These are phyloP conservation scores for Taurulus bubalis DNA, from an alignment of 2,113 vertebrate genomes.

Conservation along the genomic window DNA sequence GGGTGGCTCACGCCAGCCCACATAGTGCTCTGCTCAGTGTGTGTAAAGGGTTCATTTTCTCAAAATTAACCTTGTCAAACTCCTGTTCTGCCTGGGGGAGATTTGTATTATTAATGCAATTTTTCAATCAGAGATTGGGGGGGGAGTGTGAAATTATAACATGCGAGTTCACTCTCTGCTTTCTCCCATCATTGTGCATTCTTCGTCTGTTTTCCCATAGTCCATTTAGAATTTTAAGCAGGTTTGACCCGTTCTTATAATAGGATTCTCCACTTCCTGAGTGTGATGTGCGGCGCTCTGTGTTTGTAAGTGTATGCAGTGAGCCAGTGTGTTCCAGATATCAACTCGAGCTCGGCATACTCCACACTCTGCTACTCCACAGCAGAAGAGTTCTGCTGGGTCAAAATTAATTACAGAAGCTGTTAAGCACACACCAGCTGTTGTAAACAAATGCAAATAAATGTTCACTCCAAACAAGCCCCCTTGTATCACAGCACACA, in stretches of 20 bases:
- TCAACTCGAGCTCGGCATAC: slow-evolving; percentile 59
- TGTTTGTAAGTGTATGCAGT: slow-evolving; percentile 45
- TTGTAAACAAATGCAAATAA: slow-evolving; percentile 84
- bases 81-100: slow-evolving; percentile 64
- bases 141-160: slow-evolving; percentile 79
- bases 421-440: slow-evolving; percentile 81
- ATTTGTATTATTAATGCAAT: slow-evolving; percentile 77
- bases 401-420: slow-evolving; percentile 83
- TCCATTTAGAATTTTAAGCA: slow-evolving; percentile 68
- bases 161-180: slow-evolving; percentile 55
- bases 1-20: slow-evolving; percentile 43
- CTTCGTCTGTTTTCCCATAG: slow-evolving; percentile 26
- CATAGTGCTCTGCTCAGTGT: slow-evolving; percentile 44
- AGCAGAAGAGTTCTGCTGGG: slow-evolving; percentile 73
- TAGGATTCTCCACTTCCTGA: slow-evolving; percentile 55
- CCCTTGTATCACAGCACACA: slow-evolving; percentile 55
- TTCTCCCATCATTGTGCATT: slow-evolving; percentile 2
- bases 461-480: slow-evolving; percentile 81
- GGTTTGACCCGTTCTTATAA: slow-evolving; percentile 61
- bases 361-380: slow-evolving; percentile 43
- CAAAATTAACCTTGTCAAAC: slow-evolving; percentile 78
- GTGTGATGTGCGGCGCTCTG: slow-evolving; percentile 19
- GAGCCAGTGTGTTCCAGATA: slow-evolving; percentile 35
- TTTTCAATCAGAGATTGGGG: slow-evolving; percentile 78
- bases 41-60: slow-evolving; percentile 74